A percentile compares a stretch with the other conserved stretches of the same genome.
Conservation (phyloP, 2,113 vertebrate genomes). For the Crocuta crocuta region DNA sequence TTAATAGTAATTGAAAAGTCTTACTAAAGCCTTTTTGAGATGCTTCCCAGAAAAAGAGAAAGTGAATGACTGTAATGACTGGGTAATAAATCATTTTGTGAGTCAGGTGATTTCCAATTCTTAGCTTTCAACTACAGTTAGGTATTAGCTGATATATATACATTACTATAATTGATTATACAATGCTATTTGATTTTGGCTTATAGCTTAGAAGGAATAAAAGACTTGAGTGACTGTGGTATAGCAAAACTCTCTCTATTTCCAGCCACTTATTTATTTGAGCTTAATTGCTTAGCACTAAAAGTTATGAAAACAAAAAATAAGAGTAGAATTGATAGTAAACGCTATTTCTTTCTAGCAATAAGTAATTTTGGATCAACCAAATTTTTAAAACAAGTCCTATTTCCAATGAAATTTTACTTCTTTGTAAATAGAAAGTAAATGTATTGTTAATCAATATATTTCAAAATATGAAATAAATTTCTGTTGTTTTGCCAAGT, state of each 20-base stretch:
- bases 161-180: neutral
- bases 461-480: slow-evolving; percentile 28
- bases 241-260: neutral
- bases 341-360: neutral
- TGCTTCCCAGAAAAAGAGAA: slow-evolving; percentile 46
- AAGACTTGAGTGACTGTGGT: neutral
- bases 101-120: slow-evolving; percentile 36
- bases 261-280: neutral
- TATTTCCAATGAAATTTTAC: slow-evolving; percentile 25
- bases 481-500: neutral
- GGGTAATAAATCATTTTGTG: slow-evolving; percentile 30
- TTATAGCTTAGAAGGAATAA: neutral
- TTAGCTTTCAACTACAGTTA: slow-evolving; percentile 51
- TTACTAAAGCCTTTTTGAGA: slow-evolving; percentile 33
- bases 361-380: neutral
- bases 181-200: neutral
- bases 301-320: slow-evolving; percentile 8
- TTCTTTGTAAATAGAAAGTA: neutral
- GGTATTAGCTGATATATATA: neutral
- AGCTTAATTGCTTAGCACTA: neutral
- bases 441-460: neutral
- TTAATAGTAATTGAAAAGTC: slow-evolving; percentile 56
- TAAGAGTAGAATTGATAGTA: neutral
- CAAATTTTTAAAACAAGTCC: neutral
- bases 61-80: slow-evolving; percentile 46